Percentiles rank a stretch among this genome's conserved stretches.
These are phyloP conservation scores for Phylloscopus collybita DNA, from an alignment of 2,797 vertebrate genomes.

Conservation along the genomic window DNA sequence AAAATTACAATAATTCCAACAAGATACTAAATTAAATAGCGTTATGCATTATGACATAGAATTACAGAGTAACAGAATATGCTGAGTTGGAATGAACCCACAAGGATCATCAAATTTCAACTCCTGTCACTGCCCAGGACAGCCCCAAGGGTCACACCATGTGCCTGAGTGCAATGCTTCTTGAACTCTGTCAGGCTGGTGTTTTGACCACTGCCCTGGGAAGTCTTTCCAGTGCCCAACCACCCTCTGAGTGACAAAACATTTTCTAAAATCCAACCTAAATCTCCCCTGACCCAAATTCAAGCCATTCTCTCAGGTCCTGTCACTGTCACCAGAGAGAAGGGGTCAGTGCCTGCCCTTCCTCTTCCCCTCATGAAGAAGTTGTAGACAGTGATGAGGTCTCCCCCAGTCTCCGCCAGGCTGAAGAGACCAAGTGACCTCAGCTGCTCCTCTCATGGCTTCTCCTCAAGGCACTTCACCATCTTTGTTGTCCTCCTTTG, in stretches of 20 bases:
- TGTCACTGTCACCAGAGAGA: not conserved
- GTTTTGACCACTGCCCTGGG: too few relatives aligned
- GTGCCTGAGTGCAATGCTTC: not conserved
- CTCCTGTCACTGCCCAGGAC: not conserved
- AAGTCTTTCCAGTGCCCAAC: not conserved
- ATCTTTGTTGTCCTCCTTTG: not conserved
- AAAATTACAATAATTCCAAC: not conserved
- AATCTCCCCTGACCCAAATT: not conserved
- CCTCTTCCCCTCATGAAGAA: fast-evolving
- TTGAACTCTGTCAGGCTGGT: not conserved
- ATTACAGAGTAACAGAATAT: not conserved
- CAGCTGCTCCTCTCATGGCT: not conserved
- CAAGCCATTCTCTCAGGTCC: not conserved
- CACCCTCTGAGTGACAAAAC: fast-evolving
- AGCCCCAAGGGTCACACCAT: not conserved
- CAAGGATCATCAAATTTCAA: not conserved
- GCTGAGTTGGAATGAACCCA: not conserved
- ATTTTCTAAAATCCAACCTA: not conserved
- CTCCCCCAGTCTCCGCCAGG: too few relatives aligned
- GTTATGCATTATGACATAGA: not conserved
- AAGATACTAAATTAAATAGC: not conserved
- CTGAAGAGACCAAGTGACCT: not conserved
- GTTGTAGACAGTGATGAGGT: not conserved
- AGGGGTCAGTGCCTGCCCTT: not conserved
- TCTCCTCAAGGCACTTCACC: too few relatives aligned